Base-by-base conservation (phyloP, 2,888 invertebrate species). In the Parnassius mnemosyne region DNA sequence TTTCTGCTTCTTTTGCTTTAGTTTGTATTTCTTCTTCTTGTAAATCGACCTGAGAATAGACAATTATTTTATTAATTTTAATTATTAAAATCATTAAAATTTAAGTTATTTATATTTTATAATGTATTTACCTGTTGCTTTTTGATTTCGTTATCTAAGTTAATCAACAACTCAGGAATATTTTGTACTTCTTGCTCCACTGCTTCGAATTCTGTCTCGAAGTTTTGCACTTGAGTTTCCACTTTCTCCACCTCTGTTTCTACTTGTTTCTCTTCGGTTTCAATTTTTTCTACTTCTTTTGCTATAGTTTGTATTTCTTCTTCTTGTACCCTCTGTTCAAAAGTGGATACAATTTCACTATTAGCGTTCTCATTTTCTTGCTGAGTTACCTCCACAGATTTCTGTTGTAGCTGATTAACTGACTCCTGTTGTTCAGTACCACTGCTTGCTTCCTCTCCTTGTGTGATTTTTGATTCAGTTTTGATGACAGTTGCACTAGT, bases 71-170 rank as follows among this genome's bases (percentile, higher is more conserved):
- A 20, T 20, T 20, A 20, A 20, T 20, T 20, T 20, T 20, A 20
- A 20, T 20, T 20, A 20, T 20, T 20, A 20, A 34, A 7, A 34
- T 34, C 5, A 25, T 25, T 25, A 34, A 34, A 34, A 7, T 34
- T 34, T 34, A 7, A 7, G 1, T 34, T 3, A 53, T 10, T 25
- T 53, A 41, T n/a, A 1, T 9, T 20, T 20, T 51, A 10, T 34
- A 34, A 34, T 52, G 53, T 25, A 10, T 10, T 65, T 68, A 89
- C 88, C 85, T 88, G 80, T 69, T 77, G 70, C 51, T 76, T 68
- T 62, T 79, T 79, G 46, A 78, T 72, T 65, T 87, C 85, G 13
- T 79, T 81, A 53, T 87, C 86, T 66, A 88, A 72, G 60, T 73
- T 79, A 11, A 73, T 72, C 1, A 89, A 69, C 41, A 81, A 74